Conservation (phyloP, 2,113 vertebrate genomes). For the Halichoeres trimaculatus region DNA sequence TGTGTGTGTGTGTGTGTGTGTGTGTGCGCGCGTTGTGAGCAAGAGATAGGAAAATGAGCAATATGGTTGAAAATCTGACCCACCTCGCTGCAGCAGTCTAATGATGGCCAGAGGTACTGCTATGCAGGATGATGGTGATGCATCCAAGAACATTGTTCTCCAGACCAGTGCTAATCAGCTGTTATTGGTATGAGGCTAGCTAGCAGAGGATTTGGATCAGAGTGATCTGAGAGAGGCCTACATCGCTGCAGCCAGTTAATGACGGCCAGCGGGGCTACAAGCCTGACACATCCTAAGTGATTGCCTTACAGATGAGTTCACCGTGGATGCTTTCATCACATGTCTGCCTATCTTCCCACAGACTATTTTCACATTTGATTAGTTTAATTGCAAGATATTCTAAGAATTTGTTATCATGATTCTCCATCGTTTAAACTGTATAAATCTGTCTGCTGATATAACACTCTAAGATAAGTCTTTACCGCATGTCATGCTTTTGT, state of each 20-base stretch:
- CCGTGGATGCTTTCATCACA: conserved; percentile 47
- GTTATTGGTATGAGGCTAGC: conserved; percentile 56
- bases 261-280: conserved; percentile 66
- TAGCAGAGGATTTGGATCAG: conserved; percentile 50
- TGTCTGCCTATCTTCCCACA: conserved; percentile 15
- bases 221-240: conserved; percentile 37
- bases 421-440: background rate
- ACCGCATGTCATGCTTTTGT: background rate
- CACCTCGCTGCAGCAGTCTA: conserved; percentile 58
- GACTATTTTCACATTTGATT: conserved; percentile 33
- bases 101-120: conserved; percentile 75
- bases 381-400: conserved; percentile 4
- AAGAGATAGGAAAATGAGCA: conserved; percentile 43
- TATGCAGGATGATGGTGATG: conserved; percentile 59
- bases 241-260: conserved; percentile 57
- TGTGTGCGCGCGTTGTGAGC: conserved; percentile 19
- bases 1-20: conserved; percentile 14
- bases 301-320: conserved; percentile 45
- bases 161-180: conserved; percentile 74
- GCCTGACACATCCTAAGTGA: conserved; percentile 60
- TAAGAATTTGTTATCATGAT: conserved; percentile 10
- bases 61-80: conserved; percentile 47
- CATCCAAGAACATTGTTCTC: conserved; percentile 68
- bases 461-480: background rate
- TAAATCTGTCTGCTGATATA: background rate